A percentile compares a stretch with the other conserved stretches of the same genome.
phyloP scores from a whole-genome alignment of 2,113 vertebrate genomes.

The Donacobius atricapilla region DNA sequence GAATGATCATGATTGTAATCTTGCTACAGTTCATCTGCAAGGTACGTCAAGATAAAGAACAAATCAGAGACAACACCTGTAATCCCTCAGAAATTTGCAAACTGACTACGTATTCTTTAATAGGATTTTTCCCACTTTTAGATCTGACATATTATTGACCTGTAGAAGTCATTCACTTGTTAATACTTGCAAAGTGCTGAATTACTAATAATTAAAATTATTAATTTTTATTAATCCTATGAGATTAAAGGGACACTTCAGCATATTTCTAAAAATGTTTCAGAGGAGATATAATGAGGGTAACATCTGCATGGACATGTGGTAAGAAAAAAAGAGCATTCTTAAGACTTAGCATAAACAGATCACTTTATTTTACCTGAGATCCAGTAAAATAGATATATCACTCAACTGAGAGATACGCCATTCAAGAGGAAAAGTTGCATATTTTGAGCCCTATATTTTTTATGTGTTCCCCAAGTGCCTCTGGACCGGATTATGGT shows the following conservation, averaged over 20 bases:
- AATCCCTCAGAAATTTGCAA: constrained; percentile 7
- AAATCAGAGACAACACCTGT: background rate
- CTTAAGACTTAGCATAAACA: background rate
- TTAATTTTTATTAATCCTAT: background rate
- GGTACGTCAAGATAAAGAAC: constrained; percentile 17
- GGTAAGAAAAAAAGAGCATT: background rate
- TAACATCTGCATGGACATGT: background rate
- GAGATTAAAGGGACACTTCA: background rate
- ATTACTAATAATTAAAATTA: background rate
- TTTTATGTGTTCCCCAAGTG: background rate
- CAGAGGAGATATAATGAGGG: background rate
- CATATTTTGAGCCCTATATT: background rate
- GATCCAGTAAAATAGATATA: background rate
- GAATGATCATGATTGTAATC: constrained; percentile 7
- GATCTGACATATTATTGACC: background rate
- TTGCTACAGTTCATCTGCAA: constrained; percentile 6
- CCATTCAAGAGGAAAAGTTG: background rate
- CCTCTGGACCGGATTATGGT: background rate
- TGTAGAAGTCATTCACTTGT: background rate
- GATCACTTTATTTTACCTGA: background rate
- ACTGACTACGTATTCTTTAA: background rate
- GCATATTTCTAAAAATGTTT: background rate
- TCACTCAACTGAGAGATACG: background rate
- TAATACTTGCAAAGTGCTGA: background rate
- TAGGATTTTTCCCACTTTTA: background rate